Percentiles rank a stretch among this genome's conserved stretches.
Conservation (phyloP, 2,797 vertebrate genomes). For the Pseudopleuronectes americanus region DNA sequence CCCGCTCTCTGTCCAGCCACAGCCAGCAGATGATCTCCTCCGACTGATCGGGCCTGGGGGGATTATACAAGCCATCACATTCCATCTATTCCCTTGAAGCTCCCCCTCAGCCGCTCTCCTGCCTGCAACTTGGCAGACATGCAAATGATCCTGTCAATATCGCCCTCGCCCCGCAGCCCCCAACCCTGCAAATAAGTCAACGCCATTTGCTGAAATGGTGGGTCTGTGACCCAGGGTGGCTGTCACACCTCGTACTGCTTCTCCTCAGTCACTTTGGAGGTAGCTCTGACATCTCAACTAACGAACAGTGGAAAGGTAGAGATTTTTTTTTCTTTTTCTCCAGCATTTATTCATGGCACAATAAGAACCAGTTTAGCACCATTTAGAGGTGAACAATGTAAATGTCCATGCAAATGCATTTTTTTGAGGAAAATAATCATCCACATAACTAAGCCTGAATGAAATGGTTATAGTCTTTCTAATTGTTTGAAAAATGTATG, state of each 20-base stretch:
- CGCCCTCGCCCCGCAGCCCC: slow-evolving; percentile 32
- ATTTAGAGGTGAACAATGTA: slow-evolving; percentile 51
- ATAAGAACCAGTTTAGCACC: slow-evolving; percentile 61
- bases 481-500: slow-evolving; percentile 32
- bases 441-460: slow-evolving; percentile 21
- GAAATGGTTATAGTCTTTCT: slow-evolving; percentile 19
- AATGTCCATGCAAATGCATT: slow-evolving; percentile 55
- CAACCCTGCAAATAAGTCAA: slow-evolving; percentile 74
- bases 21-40: slow-evolving; percentile 51
- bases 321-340: slow-evolving; percentile 33
- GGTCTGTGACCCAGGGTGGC: slow-evolving; percentile 75
- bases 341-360: slow-evolving; percentile 50
- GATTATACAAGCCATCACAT: slow-evolving; percentile 65
- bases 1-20: slow-evolving; percentile 33
- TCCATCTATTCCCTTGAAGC: slow-evolving; percentile 60
- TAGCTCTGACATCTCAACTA: slow-evolving; percentile 68
- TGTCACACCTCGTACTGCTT: slow-evolving; percentile 73
- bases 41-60: slow-evolving; percentile 27
- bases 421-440: slow-evolving; percentile 44
- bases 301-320: slow-evolving; percentile 29
- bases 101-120: slow-evolving; percentile 59
- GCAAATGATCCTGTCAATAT: slow-evolving; percentile 82
- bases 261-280: slow-evolving; percentile 73
- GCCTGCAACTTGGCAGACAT: slow-evolving; percentile 74
- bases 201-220: slow-evolving; percentile 75